Base-by-base conservation (phyloP, 2,113 vertebrate species). In the Haliaeetus leucogaster region DNA sequence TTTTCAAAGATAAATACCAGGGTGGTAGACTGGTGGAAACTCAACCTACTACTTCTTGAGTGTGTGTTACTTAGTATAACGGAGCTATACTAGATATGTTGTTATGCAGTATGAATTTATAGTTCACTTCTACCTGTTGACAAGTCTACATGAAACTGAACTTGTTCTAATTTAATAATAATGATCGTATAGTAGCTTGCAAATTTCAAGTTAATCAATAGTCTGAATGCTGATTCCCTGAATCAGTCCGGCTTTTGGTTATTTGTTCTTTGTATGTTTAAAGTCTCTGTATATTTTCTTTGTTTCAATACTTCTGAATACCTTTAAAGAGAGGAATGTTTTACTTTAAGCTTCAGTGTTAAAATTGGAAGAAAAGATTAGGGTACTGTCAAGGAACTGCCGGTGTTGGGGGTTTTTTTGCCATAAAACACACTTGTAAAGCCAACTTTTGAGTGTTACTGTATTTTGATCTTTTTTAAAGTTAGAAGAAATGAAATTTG, bases 341-440 rank as follows among this genome's bases (percentile, higher is more conserved):
- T 27, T 79, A 8, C 55, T 89, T 90, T 22, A 67, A 22, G 29
- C 47, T 56, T 81, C 20, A 36, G 20, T 74, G 18, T 71, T 76
- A 47, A 61, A 86, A 67, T 14, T 1, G 3, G 62, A 43, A 72
- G 62, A 40, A 72, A 47, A 56, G n/a, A 16, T 55, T 19, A 67
- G 13, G 20, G 9, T 43, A 47, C 85, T 88, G 9, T 73, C 45
- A 83, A 73, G 55, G 34, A 16, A 55, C 25, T 55, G 55, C 21
- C 42, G 16, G 6, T 70, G 3, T 58, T 79, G 8, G 0, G 50
- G 2, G 2, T 0, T 30, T 81, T 63, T 84, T 86, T 40, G 3
- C 38, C 3, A 4, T 29, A 22, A 38, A 63, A 26, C 22, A 25
- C 7, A 25, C 3, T 81, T 76, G 18, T 23, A 77, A 88, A 76